Base-by-base conservation (phyloP, 2,888 invertebrate genomes). In the Orthosia gothica region DNA sequence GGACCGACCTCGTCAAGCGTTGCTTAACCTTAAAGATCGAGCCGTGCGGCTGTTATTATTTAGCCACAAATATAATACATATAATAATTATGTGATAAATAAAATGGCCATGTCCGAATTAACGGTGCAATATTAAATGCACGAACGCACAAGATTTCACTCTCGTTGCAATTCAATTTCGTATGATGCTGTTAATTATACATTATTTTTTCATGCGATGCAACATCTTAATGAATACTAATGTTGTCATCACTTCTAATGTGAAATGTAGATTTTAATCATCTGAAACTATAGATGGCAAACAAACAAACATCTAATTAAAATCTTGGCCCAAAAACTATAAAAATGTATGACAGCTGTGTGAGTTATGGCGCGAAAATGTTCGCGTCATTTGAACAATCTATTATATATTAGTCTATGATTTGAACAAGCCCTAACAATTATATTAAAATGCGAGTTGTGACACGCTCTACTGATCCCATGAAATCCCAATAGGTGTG, bases 91-190 rank as follows among this genome's bases (percentile, higher is more conserved):
- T 62, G 26, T 61, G 15, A 40, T 49, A 64, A 76, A 78, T 79
- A 65, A 62, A 63, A 66, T 26, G 26, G 47, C 71, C 58, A 50
- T 54, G 50, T 73, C 18, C 54, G 50, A 62, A 57, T 62, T 59
- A 55, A 45, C 63, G 59, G 79, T 76, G 79, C 59, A 55, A 79
- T 50, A 49, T 26, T 50, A 79, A 59, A 78, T 64, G 71, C 79
- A 76, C 71, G 59, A 76, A 64, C 40, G 59, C 49, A 71, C 79
- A 79, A 55, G 49, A 61, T 62, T 66, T 67, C 58, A 50, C 63
- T 79, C 40, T 58, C 40, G 20, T 52, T 32, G 11, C 20, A 32
- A 52, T 58, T 49, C 57, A 52, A 63, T 49, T 32, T 47, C 20
- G 20, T 54, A 71, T 45, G n/a, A 15, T 9, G 40, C 12, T 45